Evolutionary conservation across 2,797 vertebrate genomes (phyloP).

Genomic region (Hylomyscus alleni): DNA sequence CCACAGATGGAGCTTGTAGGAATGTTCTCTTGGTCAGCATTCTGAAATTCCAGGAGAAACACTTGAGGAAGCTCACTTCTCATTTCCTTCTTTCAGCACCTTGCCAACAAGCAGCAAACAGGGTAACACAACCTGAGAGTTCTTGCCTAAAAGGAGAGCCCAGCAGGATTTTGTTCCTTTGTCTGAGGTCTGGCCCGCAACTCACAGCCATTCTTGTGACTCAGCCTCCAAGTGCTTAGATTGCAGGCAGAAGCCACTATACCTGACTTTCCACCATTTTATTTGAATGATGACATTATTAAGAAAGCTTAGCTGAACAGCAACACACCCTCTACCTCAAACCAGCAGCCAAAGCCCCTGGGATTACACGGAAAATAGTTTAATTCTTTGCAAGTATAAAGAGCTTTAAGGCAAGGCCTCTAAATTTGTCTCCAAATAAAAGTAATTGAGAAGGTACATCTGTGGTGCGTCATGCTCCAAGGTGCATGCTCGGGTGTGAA

Average conservation of each 20-base stretch:
- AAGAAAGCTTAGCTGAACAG: constrained; percentile 33
- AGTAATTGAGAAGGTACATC: neutral
- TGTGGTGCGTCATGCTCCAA: neutral
- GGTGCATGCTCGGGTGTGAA: neutral
- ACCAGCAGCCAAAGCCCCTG: neutral
- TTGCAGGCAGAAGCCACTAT: too few relatives aligned
- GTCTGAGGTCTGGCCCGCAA: neutral
- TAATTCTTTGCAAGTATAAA: neutral
- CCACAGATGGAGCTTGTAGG: neutral
- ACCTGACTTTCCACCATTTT: neutral
- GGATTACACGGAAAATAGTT: neutral
- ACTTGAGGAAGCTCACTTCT: constrained; percentile 75
- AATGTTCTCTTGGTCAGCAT: constrained; percentile 51
- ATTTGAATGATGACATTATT: constrained; percentile 8
- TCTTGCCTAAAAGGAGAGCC: constrained; percentile 66
- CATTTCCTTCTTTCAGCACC: constrained; percentile 82
- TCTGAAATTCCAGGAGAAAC: constrained; percentile 79
- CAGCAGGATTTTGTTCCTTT: neutral
- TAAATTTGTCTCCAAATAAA: constrained; percentile 19
- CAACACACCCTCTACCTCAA: neutral
- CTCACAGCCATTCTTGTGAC: neutral
- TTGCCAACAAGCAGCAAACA: constrained; percentile 78
- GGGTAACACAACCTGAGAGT: constrained; percentile 67
- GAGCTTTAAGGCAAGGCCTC: neutral
- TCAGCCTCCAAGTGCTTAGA: neutral